phyloP scores from a whole-genome alignment of 2,113 vertebrate genomes.

The Saccopteryx leptura region DNA sequence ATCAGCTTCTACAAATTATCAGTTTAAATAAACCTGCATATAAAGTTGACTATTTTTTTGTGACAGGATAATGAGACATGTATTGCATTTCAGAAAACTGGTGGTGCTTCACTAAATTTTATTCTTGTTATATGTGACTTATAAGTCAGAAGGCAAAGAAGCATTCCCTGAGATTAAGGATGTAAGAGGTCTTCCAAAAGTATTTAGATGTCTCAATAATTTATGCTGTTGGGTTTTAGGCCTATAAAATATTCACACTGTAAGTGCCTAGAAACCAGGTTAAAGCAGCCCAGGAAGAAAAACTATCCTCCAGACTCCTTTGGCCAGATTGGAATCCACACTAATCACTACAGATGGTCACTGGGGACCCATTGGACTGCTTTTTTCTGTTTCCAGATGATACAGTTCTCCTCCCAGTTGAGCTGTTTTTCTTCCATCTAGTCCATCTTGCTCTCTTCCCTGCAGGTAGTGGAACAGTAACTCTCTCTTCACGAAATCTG shows the following conservation, averaged over 20 bases:
- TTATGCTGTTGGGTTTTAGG: slow-evolving; percentile 38
- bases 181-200: slow-evolving; percentile 5
- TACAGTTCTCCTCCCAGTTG: background rate
- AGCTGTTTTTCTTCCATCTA: background rate
- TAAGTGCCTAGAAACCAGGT: background rate
- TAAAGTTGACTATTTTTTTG: background rate
- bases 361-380: background rate
- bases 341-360: background rate
- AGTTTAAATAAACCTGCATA: background rate
- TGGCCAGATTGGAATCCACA: background rate
- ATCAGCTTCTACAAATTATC: background rate
- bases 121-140: slow-evolving; percentile 44
- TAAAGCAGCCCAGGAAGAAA: background rate
- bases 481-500: background rate
- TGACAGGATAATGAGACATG: background rate
- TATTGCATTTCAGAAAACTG: background rate
- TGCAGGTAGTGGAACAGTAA: background rate
- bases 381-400: background rate
- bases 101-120: background rate
- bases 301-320: background rate
- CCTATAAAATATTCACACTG: slow-evolving; percentile 22
- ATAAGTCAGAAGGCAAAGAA: slow-evolving; percentile 4
- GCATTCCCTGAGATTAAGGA: background rate
- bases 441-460: background rate
- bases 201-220: slow-evolving; percentile 47